A percentile compares a stretch with the other conserved stretches of the same genome.
These are phyloP conservation scores for Petrosia ficiformis DNA, from an alignment of 37 sponge, comb jelly and placozoan species.

Conservation along the genomic window DNA sequence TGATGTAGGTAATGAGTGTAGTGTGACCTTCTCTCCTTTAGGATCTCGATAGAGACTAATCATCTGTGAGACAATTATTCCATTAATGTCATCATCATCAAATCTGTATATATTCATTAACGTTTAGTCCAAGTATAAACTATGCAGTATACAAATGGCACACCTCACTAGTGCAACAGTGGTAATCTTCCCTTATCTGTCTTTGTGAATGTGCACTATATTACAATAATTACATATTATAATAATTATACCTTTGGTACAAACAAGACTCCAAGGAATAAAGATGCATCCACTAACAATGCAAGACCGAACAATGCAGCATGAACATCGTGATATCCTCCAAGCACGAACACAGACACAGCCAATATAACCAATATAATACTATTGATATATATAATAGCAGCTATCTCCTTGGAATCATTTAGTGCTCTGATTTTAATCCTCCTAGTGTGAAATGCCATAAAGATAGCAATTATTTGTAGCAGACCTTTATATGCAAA, in stretches of 20 bases:
- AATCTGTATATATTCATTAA: too few species aligned
- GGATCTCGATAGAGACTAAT: not conserved
- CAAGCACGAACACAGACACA: conserved; percentile 14
- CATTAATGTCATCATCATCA: not conserved
- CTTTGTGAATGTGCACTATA: not conserved
- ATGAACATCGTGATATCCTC: conserved; percentile 15
- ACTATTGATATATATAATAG: conserved; percentile 42
- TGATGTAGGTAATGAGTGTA: too few species aligned
- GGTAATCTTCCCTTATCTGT: too few species aligned
- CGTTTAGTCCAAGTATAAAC: too few species aligned
- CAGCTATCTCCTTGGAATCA: conserved; percentile 47
- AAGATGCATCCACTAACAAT: conserved; percentile 18
- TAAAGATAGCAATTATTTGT: conserved; percentile 33
- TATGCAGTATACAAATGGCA: too few species aligned
- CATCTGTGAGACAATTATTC: not conserved
- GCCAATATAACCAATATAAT: conserved; percentile 30
- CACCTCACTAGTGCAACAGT: too few species aligned
- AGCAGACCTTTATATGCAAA: conserved; percentile 19
- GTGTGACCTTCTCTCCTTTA: conserved; percentile 1
- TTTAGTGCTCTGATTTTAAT: conserved; percentile 51
- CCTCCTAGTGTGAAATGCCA: conserved; percentile 54
- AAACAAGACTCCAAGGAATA: conserved; percentile 37
- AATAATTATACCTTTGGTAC: conserved; percentile 42
- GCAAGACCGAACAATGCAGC: conserved; percentile 28
- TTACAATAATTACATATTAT: not conserved